Conservation (phyloP, 2,113 vertebrate genomes). For the Emydura subglobosa region DNA sequence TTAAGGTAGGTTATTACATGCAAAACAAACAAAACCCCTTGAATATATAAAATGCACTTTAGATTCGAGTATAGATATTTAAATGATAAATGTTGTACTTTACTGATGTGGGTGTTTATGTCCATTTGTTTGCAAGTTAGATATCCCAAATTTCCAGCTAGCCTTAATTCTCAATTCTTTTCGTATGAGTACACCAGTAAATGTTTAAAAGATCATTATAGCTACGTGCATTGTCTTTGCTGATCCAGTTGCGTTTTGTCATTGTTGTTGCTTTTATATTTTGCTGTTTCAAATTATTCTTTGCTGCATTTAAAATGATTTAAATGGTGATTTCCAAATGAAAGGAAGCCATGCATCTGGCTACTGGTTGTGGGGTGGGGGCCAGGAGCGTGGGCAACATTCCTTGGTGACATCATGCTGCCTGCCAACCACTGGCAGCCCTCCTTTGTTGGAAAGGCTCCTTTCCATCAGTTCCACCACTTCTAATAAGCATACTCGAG, state of each 20-base stretch:
- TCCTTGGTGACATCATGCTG: not conserved
- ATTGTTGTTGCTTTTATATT: not conserved
- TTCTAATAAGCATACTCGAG: not conserved
- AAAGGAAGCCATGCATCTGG: not conserved
- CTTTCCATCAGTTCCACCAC: not conserved
- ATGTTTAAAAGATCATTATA: not conserved
- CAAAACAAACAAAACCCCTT: not conserved
- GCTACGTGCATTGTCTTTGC: not conserved
- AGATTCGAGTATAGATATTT: not conserved
- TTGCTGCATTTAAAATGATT: not conserved
- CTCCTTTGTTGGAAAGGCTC: conserved; percentile 2
- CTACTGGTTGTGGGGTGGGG: not conserved
- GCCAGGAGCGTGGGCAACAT: not conserved
- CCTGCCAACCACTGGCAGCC: not conserved
- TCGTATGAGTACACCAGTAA: not conserved
- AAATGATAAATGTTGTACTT: not conserved
- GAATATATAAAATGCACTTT: not conserved
- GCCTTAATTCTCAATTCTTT: not conserved
- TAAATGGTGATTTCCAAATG: not conserved
- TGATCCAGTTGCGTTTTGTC: not conserved
- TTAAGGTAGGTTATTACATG: not conserved
- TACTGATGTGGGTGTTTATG: not conserved
- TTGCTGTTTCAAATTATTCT: not conserved
- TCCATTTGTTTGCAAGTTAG: not conserved
- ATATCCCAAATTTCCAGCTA: not conserved